Evolutionary conservation across 2,113 vertebrate genomes (phyloP).

Genomic region (Rhynchomys soricoides): DNA sequence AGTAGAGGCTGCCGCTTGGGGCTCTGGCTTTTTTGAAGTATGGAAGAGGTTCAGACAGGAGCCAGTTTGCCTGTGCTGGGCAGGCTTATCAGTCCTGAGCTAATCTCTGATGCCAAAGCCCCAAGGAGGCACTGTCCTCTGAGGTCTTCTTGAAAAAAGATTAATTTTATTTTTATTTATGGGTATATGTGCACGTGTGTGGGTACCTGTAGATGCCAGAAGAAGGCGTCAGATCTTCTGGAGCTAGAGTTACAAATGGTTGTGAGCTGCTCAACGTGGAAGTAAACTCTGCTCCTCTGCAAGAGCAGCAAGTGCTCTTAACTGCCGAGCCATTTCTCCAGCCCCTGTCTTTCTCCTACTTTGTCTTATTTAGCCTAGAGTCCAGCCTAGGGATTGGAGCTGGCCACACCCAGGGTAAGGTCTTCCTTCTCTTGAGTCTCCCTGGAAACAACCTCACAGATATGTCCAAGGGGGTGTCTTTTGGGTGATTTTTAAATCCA

Average conservation of each 20-base stretch:
- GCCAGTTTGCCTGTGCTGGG: neutral
- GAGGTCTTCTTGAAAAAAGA: neutral
- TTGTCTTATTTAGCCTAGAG: neutral
- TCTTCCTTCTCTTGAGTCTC: neutral
- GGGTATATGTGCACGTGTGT: neutral
- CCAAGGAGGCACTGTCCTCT: neutral
- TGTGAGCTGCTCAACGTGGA: neutral
- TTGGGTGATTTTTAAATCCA: neutral
- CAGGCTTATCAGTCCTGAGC: neutral
- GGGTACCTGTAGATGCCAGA: neutral
- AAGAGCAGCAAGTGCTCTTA: neutral
- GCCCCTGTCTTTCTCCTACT: neutral
- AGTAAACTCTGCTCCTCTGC: neutral
- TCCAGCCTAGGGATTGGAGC: neutral
- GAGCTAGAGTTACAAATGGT: neutral
- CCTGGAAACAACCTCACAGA: neutral
- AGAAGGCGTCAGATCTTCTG: too few relatives aligned
- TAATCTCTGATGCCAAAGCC: neutral
- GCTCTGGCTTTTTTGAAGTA: slow-evolving; percentile 58
- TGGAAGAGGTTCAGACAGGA: slow-evolving; percentile 19
- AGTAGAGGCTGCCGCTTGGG: neutral
- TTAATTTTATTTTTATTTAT: neutral
- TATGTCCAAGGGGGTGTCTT: neutral
- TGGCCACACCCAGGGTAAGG: neutral
- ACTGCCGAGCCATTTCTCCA: neutral